Percentiles rank a stretch among this genome's conserved stretches.
Evolutionary conservation across 2,888 invertebrate genomes (phyloP).

Genomic region (Branchipolynoe longqiensis): DNA sequence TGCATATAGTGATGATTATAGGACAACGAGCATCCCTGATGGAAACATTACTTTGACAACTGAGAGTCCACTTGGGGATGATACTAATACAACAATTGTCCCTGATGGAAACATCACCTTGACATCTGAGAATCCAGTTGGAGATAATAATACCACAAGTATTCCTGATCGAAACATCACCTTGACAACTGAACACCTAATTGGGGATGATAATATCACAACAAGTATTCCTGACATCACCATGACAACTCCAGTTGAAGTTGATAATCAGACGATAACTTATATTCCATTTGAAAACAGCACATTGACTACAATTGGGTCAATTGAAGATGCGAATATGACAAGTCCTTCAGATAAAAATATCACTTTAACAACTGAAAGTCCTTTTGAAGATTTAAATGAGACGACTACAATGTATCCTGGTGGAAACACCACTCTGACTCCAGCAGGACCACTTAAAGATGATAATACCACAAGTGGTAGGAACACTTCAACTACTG

Average conservation of each 20-base stretch:
- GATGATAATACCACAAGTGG: not conserved
- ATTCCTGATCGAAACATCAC: not conserved
- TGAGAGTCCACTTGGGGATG: not conserved
- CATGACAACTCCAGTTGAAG: not conserved
- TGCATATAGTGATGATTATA: not conserved
- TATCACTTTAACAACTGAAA: not conserved
- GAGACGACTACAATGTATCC: not conserved
- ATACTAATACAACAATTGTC: not conserved
- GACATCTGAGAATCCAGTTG: not conserved
- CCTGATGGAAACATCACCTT: not conserved
- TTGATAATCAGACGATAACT: not conserved
- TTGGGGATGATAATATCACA: not conserved
- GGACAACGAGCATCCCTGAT: not conserved
- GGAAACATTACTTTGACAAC: constrained; percentile 2
- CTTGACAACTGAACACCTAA: not conserved
- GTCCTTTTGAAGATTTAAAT: not conserved
- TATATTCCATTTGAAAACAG: not conserved
- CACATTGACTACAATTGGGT: not conserved
- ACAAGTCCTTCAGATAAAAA: not conserved
- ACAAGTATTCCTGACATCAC: no score
- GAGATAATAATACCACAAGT: not conserved
- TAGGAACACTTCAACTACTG: no score
- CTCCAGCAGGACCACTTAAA: not conserved
- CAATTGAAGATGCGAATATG: not conserved
- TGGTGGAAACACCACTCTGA: not conserved